Evolutionary conservation across 2,797 vertebrate genomes (phyloP).

Genomic region (Prunella strophiata): DNA sequence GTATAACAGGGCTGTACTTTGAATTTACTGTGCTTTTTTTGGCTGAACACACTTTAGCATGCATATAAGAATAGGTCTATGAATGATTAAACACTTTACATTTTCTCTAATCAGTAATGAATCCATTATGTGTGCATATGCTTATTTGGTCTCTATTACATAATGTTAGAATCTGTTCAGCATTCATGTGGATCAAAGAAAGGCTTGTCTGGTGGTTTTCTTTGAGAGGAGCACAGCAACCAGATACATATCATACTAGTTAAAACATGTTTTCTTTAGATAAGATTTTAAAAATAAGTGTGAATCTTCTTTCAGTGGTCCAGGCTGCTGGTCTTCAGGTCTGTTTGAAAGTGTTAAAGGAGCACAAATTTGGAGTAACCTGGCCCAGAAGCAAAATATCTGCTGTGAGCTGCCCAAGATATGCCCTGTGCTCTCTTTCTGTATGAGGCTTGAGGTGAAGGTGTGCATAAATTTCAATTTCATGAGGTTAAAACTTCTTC

Average conservation of each 20-base stretch:
- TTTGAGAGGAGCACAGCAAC: neutral
- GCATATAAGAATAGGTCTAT: neutral
- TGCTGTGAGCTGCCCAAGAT: neutral
- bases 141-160: slow-evolving; percentile 29
- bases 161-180: slow-evolving; percentile 28
- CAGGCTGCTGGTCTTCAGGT: neutral
- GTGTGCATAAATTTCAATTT: neutral
- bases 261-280: neutral
- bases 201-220: slow-evolving; percentile 12
- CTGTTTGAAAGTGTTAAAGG: neutral
- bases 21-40: slow-evolving; percentile 8
- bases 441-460: neutral
- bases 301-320: neutral
- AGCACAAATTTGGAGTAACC: neutral
- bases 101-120: slow-evolving; percentile 43
- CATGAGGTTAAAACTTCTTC: neutral
- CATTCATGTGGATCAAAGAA: slow-evolving; percentile 28
- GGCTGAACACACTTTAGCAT: neutral
- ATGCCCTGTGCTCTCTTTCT: rapidly evolving
- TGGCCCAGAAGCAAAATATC: neutral
- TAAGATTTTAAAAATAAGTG: neutral
- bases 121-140: slow-evolving; percentile 31
- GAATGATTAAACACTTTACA: slow-evolving; percentile 29
- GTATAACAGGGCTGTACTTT: neutral
- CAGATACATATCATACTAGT: neutral